Base-by-base conservation (phyloP, 2,797 vertebrate genomes). In the Labeo calbasu region DNA sequence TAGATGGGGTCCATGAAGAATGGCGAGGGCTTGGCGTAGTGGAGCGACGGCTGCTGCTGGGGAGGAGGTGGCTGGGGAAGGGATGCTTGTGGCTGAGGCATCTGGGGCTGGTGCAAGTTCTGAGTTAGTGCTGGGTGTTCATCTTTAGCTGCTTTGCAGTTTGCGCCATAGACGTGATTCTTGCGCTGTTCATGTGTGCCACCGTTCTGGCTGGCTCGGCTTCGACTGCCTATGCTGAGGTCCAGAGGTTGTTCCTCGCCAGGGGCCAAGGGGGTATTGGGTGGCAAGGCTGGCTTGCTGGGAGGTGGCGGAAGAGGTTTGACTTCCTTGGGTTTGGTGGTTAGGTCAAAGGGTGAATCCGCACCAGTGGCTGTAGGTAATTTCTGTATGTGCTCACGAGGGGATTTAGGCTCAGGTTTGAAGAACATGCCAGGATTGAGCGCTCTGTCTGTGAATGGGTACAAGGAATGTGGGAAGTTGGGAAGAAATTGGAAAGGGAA, bases 1-100 rank as follows among this genome's bases (percentile, higher is more conserved):
- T 99, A 99, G 90, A 99, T 99, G 86, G 98, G 98, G 92, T 99
- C 98, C 98, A 99, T 99, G 96, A 99, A 99, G 92, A 99, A 99
- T 69, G 98, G 96, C 0, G 98, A 99, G 50, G 98, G 98, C 94
- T 99, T 99, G 90, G 98, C 97, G 0, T 99, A 99, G 93, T 99
- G 98, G 89, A 99, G 95, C 51, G 97, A 93, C 0, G 97, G 96
- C 83, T 97, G 97, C 83, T 95, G 96, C 85, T 96, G 96, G 89
- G 97, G 95, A 82, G 95, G 95, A 77, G 94, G 91, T 65, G 93
- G 85, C 87, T 94, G 94, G 69, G 91, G 86, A 85, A 92, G 92
- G 86, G 95, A 93, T 85, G 95, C 93, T 88, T 96, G 94, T 73
- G 93, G 94, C 79, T 94, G 93, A 65, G 88, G 71, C 36, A 94